Evolutionary conservation across 2,797 vertebrate species (phyloP), one percentile per base, ranked within the genome.

Genomic region (Mastacembelus armatus): DNA sequence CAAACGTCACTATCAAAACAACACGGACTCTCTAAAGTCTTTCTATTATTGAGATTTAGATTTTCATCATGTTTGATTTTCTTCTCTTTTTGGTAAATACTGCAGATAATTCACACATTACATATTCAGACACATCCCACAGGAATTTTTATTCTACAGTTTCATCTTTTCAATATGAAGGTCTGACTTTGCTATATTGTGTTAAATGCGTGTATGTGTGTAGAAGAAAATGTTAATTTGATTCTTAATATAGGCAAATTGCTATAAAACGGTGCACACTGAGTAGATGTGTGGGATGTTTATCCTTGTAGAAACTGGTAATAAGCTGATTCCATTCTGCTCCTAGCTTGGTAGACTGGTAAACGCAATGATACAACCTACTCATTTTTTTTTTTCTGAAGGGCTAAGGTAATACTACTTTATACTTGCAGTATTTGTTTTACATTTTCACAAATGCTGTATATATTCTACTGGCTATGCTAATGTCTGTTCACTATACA

Each of bases 251-350:
- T 86, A 86, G 29, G 80, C 87, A 88, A 90, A 90, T 89, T 80
- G 79, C 81, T 78, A 70, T 62, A 88, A 83, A 90, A 90, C 58
- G 90, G 83, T 85, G 89, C 84, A 90, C 83, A 86, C 82, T 74
- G 86, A 81, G 87, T 65, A 54, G 65, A 83, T 91, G 92, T 91
- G 91, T 92, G 91, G 85, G 84, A 88, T 84, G 89, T 84, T 92
- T 80, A 91, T 90, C 90, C 91, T 84, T 82, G 86, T 85, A 88
- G 86, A 87, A 86, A 86, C 80, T 91, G 88, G 84, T 93, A 93
- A 93, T 92, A 92, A 91, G 89, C 87, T 85, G 89, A 91, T 88
- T 92, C 74, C 82, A 77, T 90, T 88, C 87, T 88, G 90, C 88
- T 88, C 72, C 74, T 49, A 88, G 89, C 90, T 85, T 81, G 86